Evolutionary conservation across 2,888 invertebrate species (phyloP), one percentile per base, ranked within the genome.

Genomic region (Ernsta delagoae): DNA sequence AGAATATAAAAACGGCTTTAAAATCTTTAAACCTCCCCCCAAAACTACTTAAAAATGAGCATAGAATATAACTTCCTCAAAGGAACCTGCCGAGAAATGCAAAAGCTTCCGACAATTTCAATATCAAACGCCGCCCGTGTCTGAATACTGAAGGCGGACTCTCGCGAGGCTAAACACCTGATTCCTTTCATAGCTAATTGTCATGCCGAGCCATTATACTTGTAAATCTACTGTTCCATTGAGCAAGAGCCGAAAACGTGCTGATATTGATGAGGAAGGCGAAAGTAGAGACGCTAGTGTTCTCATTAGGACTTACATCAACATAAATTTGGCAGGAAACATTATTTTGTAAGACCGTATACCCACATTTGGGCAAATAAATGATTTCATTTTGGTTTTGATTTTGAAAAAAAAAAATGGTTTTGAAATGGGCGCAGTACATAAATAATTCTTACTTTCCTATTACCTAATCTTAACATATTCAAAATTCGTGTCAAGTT

Each of bases 181-280:
- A 53, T 53, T 53, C 50, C 24, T 53, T 53, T 24, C 50, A 53
- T 53, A 24, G 50, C 24, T 53, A 53, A 53, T 53, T 53, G 50
- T 53, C 50, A 53, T 53, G 24, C 50, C 24, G 8, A 24, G 7
- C 5, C 9, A 53, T 53, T 53, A 53, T 53, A 53, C 50, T 53
- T 53, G 16, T 53, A 53, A 53, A 50, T 50, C 7, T 50, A 0
- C 8, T 50, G 16, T 50, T 16, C 16, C 16, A 16, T 50, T 16
- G 16, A 24, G 16, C 48, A 6, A 48, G 48, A 12, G 48, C 8
- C 0, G 8, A 6, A 50, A 50, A 50, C 16, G 16, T 16, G 16
- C 50, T 50, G 50, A 24, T 6, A 8, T 5, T 36, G 36, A 50
- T 16, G 3, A 50, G 12, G 50, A 7, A 16, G 11, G 7, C 2